Percentiles rank a stretch among this genome's conserved stretches.
Evolutionary conservation across 2,888 invertebrate species (phyloP).

Genomic region (Eudasyphora cyanicolor): DNA sequence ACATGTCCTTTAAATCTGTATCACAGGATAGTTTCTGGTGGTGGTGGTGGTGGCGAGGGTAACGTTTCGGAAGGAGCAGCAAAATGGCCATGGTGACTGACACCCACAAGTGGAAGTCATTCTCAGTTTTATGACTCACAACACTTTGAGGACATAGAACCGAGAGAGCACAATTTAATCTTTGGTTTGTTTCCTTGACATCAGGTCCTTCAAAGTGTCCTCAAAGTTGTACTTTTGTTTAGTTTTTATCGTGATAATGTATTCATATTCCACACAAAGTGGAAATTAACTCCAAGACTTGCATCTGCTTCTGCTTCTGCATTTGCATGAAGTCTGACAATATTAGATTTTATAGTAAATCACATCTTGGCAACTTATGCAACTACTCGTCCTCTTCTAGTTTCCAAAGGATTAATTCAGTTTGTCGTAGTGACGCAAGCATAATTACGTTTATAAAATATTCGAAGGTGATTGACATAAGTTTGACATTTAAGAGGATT

Average conservation of each 20-base stretch:
- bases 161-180: constrained; percentile 19
- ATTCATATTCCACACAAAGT: not conserved
- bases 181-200: constrained; percentile 10
- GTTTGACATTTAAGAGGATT: too few species aligned
- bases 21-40: constrained; percentile 6
- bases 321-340: not conserved
- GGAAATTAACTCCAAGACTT: constrained; percentile 18
- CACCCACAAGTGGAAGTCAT: not conserved
- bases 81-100: not conserved
- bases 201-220: not conserved
- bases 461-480: not conserved
- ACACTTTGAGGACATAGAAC: not conserved
- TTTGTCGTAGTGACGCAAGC: not conserved
- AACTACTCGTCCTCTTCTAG: too few species aligned
- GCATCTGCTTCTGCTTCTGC: not conserved
- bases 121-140: not conserved
- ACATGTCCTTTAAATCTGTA: constrained; percentile 6
- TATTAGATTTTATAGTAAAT: not conserved
- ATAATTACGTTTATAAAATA: not conserved
- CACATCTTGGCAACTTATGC: too few species aligned
- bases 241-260: not conserved
- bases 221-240: not conserved
- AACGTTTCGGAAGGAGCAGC: too few species aligned
- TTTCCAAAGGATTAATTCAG: not conserved
- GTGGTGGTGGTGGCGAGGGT: too few species aligned